Base-by-base conservation (phyloP, 2,888 invertebrate genomes). In the Torymus aiolomorphi region DNA sequence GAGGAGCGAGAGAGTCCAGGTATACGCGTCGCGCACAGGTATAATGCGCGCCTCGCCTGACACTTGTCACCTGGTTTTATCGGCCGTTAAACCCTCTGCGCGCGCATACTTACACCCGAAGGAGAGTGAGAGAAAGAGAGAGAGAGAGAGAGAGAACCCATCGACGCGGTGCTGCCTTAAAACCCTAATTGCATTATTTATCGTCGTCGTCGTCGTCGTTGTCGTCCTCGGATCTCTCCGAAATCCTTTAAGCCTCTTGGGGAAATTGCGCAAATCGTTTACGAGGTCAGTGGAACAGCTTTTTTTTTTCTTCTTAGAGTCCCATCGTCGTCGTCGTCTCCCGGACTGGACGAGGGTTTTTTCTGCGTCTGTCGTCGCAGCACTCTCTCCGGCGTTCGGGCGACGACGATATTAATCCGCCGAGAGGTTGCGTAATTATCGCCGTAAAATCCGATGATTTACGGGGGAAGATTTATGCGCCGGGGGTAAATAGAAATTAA, bases 11-110 rank as follows among this genome's bases (percentile, higher is more conserved):
- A 42, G 14, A 42, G 12, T 49, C 18, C 78, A 78, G 72, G 77
- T 73, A 72, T 72, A 57, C 14, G 65, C 2, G 13, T 54, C 49
- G 16, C 61, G 66, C 65, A 49, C 8, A 13, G 20, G 54, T 49
- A 63, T 62, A 63, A 63, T 63, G 62, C 59, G 54, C 61, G 31
- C 56, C 69, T 31, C 42, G 24, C 71, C 16, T 88, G 89, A 88
- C 89, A 89, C 88, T 88, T 88, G 88, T 89, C 88, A 87, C 87
- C 84, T 78, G 86, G 86, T 88, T 89, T 89, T 87, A 89, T 89
- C 88, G 86, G 82, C 87, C 88, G 87, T 89, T 88, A 88, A 89
- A 87, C 82, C 31, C 20, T n/a, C n/a, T 16, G 52, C 57, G 51
- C 42, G 59, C 57, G 80, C n/a, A n/a, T 42, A 42, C 8, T 0